Percentiles rank a stretch among this genome's conserved stretches.
These are phyloP conservation scores for Marronus borbonicus DNA, from an alignment of 2,888 invertebrate genomes.

Conservation along the genomic window DNA sequence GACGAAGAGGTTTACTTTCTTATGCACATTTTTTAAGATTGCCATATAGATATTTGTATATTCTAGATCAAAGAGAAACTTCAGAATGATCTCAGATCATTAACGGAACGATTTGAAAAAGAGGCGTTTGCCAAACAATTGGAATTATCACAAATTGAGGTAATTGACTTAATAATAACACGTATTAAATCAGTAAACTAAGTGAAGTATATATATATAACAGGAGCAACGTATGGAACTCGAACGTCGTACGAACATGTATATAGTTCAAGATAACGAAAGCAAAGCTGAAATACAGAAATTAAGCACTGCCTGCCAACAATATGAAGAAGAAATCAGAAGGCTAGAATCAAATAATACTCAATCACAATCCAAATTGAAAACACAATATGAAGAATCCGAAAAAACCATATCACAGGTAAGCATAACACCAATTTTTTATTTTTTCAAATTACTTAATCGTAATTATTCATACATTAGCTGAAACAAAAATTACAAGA, in stretches of 20 bases:
- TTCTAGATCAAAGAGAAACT: constrained; percentile 28
- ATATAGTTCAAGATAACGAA: constrained; percentile 73
- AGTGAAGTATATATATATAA: constrained; percentile 40
- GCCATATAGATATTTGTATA: constrained; percentile 17
- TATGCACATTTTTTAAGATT: not conserved
- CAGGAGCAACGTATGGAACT: constrained; percentile 75
- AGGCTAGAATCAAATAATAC: constrained; percentile 65
- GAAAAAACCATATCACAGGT: constrained; percentile 72
- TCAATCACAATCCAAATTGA: constrained; percentile 73
- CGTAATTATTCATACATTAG: constrained; percentile 57
- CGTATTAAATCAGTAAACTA: not conserved
- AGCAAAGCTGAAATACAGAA: constrained; percentile 70
- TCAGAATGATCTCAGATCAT: constrained; percentile 58
- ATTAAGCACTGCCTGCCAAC: constrained; percentile 65
- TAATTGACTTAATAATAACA: constrained; percentile 52
- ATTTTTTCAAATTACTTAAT: not conserved
- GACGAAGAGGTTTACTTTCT: constrained; percentile 70
- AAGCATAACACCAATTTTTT: constrained; percentile 30
- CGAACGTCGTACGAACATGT: constrained; percentile 72
- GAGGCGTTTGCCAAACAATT: constrained; percentile 61
- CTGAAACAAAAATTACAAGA: constrained; percentile 68
- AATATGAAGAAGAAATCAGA: constrained; percentile 70
- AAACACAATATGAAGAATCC: constrained; percentile 72
- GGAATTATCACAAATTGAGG: constrained; percentile 74
- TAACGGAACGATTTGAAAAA: constrained; percentile 64